These are phyloP conservation scores for Cantharis rufa DNA, from an alignment of 2,888 invertebrate species.

Conservation along the genomic window DNA sequence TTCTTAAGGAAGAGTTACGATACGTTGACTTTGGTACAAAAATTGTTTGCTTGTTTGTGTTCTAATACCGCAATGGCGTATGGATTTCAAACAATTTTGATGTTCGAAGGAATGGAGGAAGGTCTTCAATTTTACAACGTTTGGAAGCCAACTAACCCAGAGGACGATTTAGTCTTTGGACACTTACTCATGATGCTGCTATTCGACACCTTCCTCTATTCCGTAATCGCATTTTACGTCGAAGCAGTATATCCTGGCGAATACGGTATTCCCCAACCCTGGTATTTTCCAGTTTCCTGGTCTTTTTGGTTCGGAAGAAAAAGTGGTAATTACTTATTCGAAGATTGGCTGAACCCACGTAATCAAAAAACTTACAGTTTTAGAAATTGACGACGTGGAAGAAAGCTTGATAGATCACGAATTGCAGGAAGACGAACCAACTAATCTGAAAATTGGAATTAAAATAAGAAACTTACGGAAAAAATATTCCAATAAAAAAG, in stretches of 20 bases:
- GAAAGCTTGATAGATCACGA: slow-evolving; percentile 44
- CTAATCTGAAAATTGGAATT: slow-evolving; percentile 57
- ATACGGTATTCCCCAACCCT: slow-evolving; percentile 32
- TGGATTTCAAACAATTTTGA: slow-evolving; percentile 74
- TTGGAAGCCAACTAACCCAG: slow-evolving; percentile 64
- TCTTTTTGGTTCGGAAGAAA: slow-evolving; percentile 16
- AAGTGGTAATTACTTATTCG: neutral
- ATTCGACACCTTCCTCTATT: slow-evolving; percentile 70
- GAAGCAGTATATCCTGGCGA: slow-evolving; percentile 83
- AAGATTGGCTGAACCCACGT: neutral
- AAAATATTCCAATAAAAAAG: slow-evolving; percentile 59
- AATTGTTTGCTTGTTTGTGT: slow-evolving; percentile 67
- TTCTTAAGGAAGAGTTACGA: slow-evolving; percentile 68
- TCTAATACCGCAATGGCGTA: slow-evolving; percentile 82
- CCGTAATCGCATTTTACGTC: slow-evolving; percentile 79
- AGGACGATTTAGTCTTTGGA: slow-evolving; percentile 71
- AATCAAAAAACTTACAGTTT: neutral
- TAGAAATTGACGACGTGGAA: neutral
- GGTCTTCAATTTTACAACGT: slow-evolving; percentile 69
- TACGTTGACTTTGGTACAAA: slow-evolving; percentile 61
- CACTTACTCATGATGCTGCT: slow-evolving; percentile 73
- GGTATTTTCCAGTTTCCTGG: slow-evolving; percentile 16
- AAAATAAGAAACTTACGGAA: slow-evolving; percentile 65
- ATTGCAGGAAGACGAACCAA: slow-evolving; percentile 60
- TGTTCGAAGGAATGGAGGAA: slow-evolving; percentile 71